phyloP scores from a whole-genome alignment of 2,888 invertebrate genomes.

The Macrosiphum euphorbiae region DNA sequence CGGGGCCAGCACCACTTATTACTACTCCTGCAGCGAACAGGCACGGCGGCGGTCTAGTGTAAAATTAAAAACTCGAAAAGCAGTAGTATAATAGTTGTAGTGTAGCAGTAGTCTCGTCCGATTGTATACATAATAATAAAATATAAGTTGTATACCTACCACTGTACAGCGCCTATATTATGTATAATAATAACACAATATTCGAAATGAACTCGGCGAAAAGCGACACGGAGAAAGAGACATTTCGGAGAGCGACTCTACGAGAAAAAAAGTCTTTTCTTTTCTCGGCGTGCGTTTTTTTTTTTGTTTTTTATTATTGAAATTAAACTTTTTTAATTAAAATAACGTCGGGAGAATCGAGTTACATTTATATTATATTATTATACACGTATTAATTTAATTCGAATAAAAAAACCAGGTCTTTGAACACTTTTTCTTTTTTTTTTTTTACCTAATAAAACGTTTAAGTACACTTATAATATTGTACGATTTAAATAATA shows the following conservation, averaged over 20 bases:
- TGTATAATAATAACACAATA: background rate
- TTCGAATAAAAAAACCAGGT: conserved; percentile 19
- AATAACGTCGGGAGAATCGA: conserved; percentile 10
- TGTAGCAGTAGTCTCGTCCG: background rate
- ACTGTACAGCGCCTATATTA: background rate
- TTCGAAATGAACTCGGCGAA: background rate
- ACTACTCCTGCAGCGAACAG: background rate
- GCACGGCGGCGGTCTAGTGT: background rate
- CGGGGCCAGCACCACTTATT: background rate
- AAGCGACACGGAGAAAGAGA: background rate
- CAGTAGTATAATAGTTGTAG: background rate
- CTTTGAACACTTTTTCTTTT: background rate
- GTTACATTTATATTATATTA: background rate
- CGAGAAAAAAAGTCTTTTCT: background rate
- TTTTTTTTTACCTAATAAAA: background rate
- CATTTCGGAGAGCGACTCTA: background rate
- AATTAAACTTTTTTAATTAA: background rate
- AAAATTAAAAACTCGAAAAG: conserved; percentile 1
- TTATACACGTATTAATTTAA: background rate
- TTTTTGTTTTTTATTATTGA: background rate
- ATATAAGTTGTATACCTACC: no score
- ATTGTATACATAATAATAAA: background rate
- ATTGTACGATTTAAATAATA: background rate
- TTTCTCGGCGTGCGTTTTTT: background rate
- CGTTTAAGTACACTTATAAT: background rate